Base-by-base conservation (phyloP, 2,797 vertebrate species). In the Limnodromus scolopaceus region DNA sequence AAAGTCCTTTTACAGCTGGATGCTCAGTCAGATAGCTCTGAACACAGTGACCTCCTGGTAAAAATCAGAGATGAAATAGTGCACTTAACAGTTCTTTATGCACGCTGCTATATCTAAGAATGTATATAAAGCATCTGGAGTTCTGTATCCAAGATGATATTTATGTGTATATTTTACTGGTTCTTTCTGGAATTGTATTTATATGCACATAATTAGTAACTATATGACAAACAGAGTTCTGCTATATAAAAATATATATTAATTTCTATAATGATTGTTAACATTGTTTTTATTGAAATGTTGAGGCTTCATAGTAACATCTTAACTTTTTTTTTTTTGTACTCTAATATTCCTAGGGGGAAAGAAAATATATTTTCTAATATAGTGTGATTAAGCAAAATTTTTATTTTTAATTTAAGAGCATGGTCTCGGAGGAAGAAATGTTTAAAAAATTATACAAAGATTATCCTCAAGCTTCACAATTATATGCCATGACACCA, bases 1-100 rank as follows among this genome's bases (percentile, higher is more conserved):
- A 99, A 98, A 97, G 97, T 93, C 77, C 51, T 97, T 63, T 83
- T 99, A 30, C 98, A 98, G 51, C 97, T 99, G 92, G 99, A 99
- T 87, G 77, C 97, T 76, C 98, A 98, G 80, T 99, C 99, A 46
- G 99, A 99, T 94, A 99, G 98, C 97, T 99, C 99, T n/a, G 99
- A 99, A 61, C 97, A 97, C 68, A 96, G 92, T 38, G 99, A 99
- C 97, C 96, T 99, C 51, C 93, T 99, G 98, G 99, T 99, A 98
- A 98, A 90, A 87, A 87, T 66, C 45, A 66, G 75, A 77, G 46
- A 81, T 43, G 46, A 75, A 61, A 43, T 9, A 23, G 11, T 10
- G 18, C 14, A 4, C 34, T 74, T n/a, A 34, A 7, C 24, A 27
- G 15, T 6, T 36, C 34, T 63, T 48, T 39, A 12, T 64, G 30